Evolutionary conservation across 2,888 invertebrate genomes (phyloP).

Genomic region (Crocallis elinguaria): DNA sequence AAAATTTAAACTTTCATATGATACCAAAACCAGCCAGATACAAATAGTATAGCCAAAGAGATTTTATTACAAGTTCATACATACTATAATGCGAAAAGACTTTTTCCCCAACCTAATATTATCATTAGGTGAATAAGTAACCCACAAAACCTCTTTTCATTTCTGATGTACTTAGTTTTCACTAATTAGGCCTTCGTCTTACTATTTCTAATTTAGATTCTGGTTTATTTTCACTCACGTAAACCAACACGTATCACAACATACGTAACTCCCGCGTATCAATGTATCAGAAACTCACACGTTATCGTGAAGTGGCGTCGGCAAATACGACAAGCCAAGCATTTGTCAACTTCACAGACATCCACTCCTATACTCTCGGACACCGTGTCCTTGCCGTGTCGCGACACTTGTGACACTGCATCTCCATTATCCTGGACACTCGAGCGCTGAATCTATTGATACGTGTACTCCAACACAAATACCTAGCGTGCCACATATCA

Average conservation of each 20-base stretch:
- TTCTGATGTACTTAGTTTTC: too few species aligned
- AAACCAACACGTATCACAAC: constrained; percentile 25
- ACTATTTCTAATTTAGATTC: too few species aligned
- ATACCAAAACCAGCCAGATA: too few species aligned
- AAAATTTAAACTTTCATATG: too few species aligned
- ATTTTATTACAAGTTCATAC: too few species aligned
- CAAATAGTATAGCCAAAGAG: too few species aligned
- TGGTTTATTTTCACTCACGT: too few species aligned
- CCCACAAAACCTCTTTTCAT: too few species aligned
- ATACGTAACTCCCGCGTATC: constrained; percentile 24
- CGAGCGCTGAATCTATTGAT: constrained; percentile 15
- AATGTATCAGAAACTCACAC: constrained; percentile 45
- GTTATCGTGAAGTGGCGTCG: constrained; percentile 56
- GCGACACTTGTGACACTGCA: constrained; percentile 21
- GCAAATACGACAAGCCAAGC: constrained; percentile 70
- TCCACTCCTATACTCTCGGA: constrained; percentile 43
- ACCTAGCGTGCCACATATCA: background rate
- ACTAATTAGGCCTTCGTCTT: too few species aligned
- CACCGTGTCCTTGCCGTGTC: constrained; percentile 22
- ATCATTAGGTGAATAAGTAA: too few species aligned
- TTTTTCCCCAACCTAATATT: too few species aligned
- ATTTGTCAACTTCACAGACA: constrained; percentile 74
- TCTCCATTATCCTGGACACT: constrained; percentile 27
- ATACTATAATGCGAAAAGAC: too few species aligned
- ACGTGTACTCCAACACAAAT: constrained; percentile 20